A percentile compares a stretch with the other conserved stretches of the same genome.
Conservation (phyloP, 1,140 invertebrate genomes). For the Polypedilum vanderplanki region DNA sequence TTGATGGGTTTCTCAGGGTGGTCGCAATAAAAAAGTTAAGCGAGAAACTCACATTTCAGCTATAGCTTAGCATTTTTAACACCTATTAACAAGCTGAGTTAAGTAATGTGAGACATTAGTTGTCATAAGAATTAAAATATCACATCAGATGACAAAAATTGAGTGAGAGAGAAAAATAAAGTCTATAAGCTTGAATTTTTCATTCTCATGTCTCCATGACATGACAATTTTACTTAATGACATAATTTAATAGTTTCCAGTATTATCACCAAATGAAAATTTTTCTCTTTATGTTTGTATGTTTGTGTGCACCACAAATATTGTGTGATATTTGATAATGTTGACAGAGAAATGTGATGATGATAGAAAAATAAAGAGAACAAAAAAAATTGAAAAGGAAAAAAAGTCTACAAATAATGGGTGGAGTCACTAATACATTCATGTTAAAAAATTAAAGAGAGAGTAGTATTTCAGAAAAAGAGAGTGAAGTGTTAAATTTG, state of each 20-base stretch:
- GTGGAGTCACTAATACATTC: background rate
- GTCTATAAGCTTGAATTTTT: slow-evolving; percentile 9
- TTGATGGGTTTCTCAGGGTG: background rate
- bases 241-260: slow-evolving; percentile 24
- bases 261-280: slow-evolving; percentile 23
- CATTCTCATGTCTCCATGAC: background rate
- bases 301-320: too few relatives aligned
- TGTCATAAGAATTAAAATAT: background rate
- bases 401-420: background rate
- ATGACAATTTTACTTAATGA: slow-evolving; percentile 22
- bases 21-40: background rate
- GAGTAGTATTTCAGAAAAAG: background rate
- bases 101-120: slow-evolving; percentile 19
- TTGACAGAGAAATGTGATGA: background rate
- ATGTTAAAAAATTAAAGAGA: background rate
- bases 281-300: background rate
- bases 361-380: background rate
- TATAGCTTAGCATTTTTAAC: slow-evolving; percentile 22
- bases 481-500: background rate
- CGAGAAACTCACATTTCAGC: background rate
- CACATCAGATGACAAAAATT: slow-evolving; percentile 17
- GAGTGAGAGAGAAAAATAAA: slow-evolving; percentile 16
- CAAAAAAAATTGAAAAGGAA: background rate
- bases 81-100: slow-evolving; percentile 19
- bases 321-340: too few relatives aligned